Conservation (phyloP, 1,140 invertebrate genomes). For the Bombus haemorrhoidalis region DNA sequence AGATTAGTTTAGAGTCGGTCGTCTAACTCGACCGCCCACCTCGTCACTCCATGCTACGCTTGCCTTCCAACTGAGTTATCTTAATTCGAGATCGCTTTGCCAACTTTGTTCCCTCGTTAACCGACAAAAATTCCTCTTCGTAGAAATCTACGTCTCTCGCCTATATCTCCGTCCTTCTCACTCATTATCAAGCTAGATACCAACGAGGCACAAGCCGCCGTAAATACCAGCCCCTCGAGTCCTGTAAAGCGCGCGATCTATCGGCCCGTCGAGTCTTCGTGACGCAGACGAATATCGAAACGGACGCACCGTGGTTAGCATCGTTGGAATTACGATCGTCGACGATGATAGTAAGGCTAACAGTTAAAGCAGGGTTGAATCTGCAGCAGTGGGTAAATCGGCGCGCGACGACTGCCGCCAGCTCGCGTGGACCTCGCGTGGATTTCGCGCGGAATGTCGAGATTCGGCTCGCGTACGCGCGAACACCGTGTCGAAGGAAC, state of each 20-base stretch:
- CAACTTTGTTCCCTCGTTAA: neutral
- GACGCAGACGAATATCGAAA: neutral
- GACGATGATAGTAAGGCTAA: constrained; percentile 3
- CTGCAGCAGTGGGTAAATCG: neutral
- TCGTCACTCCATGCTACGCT: neutral
- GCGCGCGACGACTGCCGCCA: constrained; percentile 30
- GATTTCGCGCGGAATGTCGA: constrained; percentile 4
- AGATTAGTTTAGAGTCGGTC: constrained; percentile 39
- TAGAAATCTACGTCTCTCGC: neutral
- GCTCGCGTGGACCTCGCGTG: neutral
- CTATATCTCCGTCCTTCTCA: neutral
- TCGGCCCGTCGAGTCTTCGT: neutral
- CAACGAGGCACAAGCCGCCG: neutral
- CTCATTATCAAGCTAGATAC: neutral
- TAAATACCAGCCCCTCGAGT: neutral
- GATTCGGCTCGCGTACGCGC: neutral
- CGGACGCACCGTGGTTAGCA: constrained; percentile 44
- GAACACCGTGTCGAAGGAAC: constrained; percentile 10
- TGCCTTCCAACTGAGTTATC: constrained; percentile 19
- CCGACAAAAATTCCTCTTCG: neutral
- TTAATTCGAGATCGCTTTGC: constrained; percentile 36
- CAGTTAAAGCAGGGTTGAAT: constrained; percentile 57
- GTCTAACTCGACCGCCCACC: constrained; percentile 10
- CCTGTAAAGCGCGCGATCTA: neutral
- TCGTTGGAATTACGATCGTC: constrained; percentile 72